phyloP scores from a whole-genome alignment of 2,888 invertebrate genomes.

The Monopis laevigella region DNA sequence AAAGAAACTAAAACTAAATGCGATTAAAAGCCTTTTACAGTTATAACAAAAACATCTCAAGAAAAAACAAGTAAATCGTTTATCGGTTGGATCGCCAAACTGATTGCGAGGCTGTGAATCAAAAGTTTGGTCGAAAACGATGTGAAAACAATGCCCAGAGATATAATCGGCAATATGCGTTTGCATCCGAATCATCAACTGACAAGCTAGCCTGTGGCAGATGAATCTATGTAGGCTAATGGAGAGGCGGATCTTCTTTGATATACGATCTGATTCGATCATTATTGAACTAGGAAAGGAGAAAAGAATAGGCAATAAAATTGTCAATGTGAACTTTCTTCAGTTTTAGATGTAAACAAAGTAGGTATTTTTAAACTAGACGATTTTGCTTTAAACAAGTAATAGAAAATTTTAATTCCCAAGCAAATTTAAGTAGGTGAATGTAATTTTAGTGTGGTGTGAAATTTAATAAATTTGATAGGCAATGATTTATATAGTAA shows the following conservation, averaged over 20 bases:
- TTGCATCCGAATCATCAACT: slow-evolving; percentile 28
- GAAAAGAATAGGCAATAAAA: slow-evolving; percentile 27
- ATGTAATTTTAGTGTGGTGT: neutral
- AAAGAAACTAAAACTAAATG: no score
- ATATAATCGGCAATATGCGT: slow-evolving; percentile 34
- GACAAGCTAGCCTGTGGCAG: slow-evolving; percentile 22
- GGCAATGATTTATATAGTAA: no score
- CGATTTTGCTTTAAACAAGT: no score
- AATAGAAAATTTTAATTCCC: no score
- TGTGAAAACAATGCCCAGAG: slow-evolving; percentile 33
- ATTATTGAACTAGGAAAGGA: slow-evolving; percentile 19
- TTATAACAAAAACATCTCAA: slow-evolving; percentile 6
- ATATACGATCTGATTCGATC: slow-evolving; percentile 24
- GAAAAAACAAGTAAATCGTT: slow-evolving; percentile 28
- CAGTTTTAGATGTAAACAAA: slow-evolving; percentile 26
- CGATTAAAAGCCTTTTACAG: no score
- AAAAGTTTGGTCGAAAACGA: slow-evolving; percentile 31
- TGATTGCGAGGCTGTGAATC: slow-evolving; percentile 32
- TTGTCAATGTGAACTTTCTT: slow-evolving; percentile 30
- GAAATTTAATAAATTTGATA: neutral
- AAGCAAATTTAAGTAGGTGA: slow-evolving; percentile 4
- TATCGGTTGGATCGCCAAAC: slow-evolving; percentile 28
- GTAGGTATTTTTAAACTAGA: no score
- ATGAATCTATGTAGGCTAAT: slow-evolving; percentile 25
- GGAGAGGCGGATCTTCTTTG: slow-evolving; percentile 22